A percentile compares a stretch with the other conserved stretches of the same genome.
phyloP scores from a whole-genome alignment of 2,888 invertebrate species.

The Melanargia galathea region DNA sequence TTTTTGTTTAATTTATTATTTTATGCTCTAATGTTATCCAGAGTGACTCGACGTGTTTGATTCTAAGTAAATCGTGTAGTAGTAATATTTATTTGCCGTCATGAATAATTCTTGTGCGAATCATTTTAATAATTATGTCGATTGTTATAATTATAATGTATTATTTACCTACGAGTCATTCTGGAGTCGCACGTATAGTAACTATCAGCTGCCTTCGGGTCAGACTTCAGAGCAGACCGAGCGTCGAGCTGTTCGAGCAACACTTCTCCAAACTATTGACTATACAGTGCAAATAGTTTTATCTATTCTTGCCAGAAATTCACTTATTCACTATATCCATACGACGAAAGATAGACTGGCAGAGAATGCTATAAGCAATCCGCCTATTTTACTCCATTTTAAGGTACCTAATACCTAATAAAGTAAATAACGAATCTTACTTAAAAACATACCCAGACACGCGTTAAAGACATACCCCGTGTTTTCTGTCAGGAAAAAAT shows the following conservation, averaged over 20 bases:
- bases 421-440: too few species aligned
- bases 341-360: too few species aligned
- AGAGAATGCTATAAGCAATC: too few species aligned
- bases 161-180: conserved; percentile 30
- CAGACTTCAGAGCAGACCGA: neutral
- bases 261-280: neutral
- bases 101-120: neutral
- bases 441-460: too few species aligned
- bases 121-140: neutral
- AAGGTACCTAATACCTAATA: too few species aligned
- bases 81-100: neutral
- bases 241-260: neutral
- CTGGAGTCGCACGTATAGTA: conserved; percentile 25
- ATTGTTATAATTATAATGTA: neutral
- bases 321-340: too few species aligned
- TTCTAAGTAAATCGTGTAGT: neutral
- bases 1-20: conserved; percentile 1
- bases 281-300: neutral
- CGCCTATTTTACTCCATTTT: too few species aligned
- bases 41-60: conserved; percentile 30
- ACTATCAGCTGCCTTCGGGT: conserved; percentile 24
- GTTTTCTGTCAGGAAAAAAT: too few species aligned
- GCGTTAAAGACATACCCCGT: too few species aligned
- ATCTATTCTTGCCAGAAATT: too few species aligned
- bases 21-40: conserved; percentile 33